These are phyloP conservation scores for Tamandua tetradactyla DNA, from an alignment of 2,797 vertebrate genomes.

Conservation along the genomic window DNA sequence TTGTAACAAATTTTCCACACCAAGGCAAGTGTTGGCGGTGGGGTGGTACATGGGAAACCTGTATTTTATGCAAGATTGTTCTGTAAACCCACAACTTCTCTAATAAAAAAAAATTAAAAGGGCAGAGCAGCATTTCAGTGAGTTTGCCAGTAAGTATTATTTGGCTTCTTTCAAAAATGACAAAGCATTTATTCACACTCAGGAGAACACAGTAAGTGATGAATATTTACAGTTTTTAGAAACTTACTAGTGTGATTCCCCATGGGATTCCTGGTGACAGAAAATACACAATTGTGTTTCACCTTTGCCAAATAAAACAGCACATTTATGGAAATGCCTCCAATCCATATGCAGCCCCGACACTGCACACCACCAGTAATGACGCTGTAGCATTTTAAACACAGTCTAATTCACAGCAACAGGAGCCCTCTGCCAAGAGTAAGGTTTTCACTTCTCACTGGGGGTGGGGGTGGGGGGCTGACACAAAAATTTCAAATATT, in stretches of 20 bases:
- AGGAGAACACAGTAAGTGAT: constrained; percentile 13
- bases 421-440: background rate
- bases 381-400: background rate
- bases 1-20: too few species aligned
- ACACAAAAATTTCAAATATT: background rate
- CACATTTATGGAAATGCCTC: background rate
- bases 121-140: background rate
- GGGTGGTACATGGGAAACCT: too few species aligned
- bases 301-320: background rate
- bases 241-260: background rate
- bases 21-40: too few species aligned
- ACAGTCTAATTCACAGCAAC: background rate
- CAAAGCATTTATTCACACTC: background rate
- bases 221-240: constrained; percentile 3
- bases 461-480: rapidly evolving
- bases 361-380: background rate
- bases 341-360: background rate
- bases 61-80: too few species aligned
- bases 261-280: background rate
- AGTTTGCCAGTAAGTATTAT: background rate
- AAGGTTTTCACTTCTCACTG: background rate
- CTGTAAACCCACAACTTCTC: too few species aligned
- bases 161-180: background rate
- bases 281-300: background rate
- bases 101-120: too few species aligned